These are phyloP conservation scores for Saccostrea glomerata DNA, from an alignment of 1,140 invertebrate genomes.

Conservation along the genomic window DNA sequence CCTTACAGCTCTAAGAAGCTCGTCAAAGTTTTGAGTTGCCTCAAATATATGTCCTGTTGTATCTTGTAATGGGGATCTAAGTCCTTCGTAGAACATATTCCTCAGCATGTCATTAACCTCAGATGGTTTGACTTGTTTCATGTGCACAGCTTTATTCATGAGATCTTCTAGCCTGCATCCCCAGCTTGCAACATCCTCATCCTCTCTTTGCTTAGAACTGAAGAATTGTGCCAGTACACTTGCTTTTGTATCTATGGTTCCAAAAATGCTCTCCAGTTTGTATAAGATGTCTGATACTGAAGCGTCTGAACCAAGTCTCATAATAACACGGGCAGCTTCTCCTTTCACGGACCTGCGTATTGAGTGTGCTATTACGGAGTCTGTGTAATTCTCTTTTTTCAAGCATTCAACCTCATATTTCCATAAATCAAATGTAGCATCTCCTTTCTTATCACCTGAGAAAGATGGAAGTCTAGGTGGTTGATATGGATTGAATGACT, in stretches of 20 bases:
- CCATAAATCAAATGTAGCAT: conserved; percentile 28
- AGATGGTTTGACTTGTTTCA: background rate
- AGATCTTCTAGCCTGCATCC: conserved; percentile 31
- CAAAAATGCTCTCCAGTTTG: conserved; percentile 40
- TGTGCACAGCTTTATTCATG: background rate
- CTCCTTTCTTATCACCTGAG: conserved; percentile 26
- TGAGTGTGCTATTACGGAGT: background rate
- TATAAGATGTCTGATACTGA: conserved; percentile 5
- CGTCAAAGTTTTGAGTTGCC: too few relatives aligned
- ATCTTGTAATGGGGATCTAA: too few relatives aligned
- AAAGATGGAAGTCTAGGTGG: conserved; percentile 45
- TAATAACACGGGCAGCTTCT: background rate
- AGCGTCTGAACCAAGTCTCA: conserved; percentile 22
- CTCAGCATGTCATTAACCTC: background rate
- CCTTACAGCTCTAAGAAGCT: too few relatives aligned
- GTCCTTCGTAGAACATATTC: too few relatives aligned
- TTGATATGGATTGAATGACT: too few relatives aligned
- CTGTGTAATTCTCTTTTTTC: background rate
- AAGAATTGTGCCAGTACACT: conserved; percentile 8
- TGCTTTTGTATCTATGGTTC: background rate
- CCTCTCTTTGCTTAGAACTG: background rate
- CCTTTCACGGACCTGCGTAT: conserved; percentile 23
- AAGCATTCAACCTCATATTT: conserved; percentile 34
- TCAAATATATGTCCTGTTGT: too few relatives aligned
- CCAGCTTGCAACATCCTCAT: conserved; percentile 30